Conservation (phyloP, 2,797 vertebrate genomes). For the Borostomias antarcticus region DNA sequence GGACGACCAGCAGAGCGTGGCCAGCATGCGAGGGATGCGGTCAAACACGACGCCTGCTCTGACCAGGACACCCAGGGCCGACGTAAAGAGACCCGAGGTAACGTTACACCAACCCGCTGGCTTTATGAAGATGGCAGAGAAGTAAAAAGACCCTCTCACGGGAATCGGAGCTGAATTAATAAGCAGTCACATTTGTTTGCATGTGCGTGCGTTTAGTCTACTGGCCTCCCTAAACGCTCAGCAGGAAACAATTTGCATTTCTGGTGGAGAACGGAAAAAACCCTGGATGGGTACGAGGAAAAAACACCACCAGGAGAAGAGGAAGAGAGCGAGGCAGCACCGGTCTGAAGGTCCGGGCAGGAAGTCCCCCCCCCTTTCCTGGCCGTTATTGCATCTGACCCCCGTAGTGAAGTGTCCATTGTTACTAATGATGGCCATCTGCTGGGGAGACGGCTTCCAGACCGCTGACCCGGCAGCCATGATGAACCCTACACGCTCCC, state of each 20-base stretch:
- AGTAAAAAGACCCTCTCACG: slow-evolving; percentile 33
- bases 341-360: slow-evolving; percentile 35
- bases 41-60: too few species aligned
- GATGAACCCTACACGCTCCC: neutral
- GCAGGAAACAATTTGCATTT: slow-evolving; percentile 41
- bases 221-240: slow-evolving; percentile 34
- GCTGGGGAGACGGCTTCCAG: slow-evolving; percentile 60
- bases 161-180: slow-evolving; percentile 46
- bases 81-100: too few species aligned
- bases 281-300: slow-evolving; percentile 42
- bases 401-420: slow-evolving; percentile 45
- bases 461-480: slow-evolving; percentile 35
- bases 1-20: too few species aligned
- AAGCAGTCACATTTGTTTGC: slow-evolving; percentile 44
- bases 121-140: slow-evolving; percentile 23
- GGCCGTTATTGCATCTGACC: slow-evolving; percentile 53
- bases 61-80: too few species aligned
- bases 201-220: slow-evolving; percentile 22
- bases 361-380: slow-evolving; percentile 32
- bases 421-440: slow-evolving; percentile 71
- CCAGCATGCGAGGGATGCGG: too few species aligned
- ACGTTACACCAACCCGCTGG: slow-evolving; percentile 27
- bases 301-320: slow-evolving; percentile 42
- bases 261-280: slow-evolving; percentile 24
- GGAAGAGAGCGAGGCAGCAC: slow-evolving; percentile 8